Evolutionary conservation across 2,113 vertebrate genomes (phyloP).

Genomic region (Spermophilus dauricus): DNA sequence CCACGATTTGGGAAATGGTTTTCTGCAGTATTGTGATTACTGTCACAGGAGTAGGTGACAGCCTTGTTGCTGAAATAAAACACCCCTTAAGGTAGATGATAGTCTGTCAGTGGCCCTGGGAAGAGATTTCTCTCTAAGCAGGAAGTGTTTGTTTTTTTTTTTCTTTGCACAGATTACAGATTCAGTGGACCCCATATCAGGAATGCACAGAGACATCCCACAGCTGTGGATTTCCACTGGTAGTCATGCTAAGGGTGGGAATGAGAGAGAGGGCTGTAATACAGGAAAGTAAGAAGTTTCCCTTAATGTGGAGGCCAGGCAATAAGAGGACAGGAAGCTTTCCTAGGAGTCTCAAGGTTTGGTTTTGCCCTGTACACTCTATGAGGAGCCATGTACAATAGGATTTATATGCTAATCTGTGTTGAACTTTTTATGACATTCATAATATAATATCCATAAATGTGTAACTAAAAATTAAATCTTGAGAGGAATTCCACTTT

Average conservation of each 20-base stretch:
- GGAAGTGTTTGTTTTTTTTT: neutral
- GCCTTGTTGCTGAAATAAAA: neutral
- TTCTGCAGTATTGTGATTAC: neutral
- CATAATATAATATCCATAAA: neutral
- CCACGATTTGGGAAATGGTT: neutral
- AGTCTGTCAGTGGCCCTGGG: neutral
- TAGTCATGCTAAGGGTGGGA: neutral
- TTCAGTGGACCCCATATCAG: too few species aligned
- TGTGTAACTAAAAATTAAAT: neutral
- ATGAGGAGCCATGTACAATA: neutral
- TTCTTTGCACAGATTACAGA: neutral
- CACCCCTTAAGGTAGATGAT: too few species aligned
- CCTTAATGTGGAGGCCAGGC: too few species aligned
- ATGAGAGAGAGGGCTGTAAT: neutral
- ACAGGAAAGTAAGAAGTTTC: neutral
- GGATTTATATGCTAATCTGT: neutral
- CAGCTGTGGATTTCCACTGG: neutral
- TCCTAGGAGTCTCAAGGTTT: neutral
- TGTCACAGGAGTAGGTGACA: neutral
- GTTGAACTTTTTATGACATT: neutral
- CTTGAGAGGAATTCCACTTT: neutral
- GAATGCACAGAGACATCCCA: accelerated
- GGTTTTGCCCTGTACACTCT: neutral
- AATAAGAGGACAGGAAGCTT: neutral
- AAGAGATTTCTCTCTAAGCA: neutral